phyloP scores from a whole-genome alignment of 2,888 invertebrate species.

The Chironomus tentans region DNA sequence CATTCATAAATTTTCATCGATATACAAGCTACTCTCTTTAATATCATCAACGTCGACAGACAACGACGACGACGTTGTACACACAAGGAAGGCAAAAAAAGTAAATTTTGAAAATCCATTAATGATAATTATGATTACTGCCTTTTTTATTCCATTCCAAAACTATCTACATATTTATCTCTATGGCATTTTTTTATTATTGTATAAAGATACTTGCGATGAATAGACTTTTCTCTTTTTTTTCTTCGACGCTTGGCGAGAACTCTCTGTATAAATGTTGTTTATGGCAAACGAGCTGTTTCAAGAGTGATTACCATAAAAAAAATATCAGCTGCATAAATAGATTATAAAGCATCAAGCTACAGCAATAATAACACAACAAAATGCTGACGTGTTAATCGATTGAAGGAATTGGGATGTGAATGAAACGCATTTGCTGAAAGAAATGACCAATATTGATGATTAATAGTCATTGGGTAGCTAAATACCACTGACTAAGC shows the following conservation, averaged over 20 bases:
- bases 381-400: too few relatives aligned
- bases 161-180: not conserved
- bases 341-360: not conserved
- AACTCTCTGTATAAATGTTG: not conserved
- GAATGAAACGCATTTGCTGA: too few relatives aligned
- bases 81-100: not conserved
- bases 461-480: too few relatives aligned
- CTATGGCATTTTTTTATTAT: not conserved
- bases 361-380: too few relatives aligned
- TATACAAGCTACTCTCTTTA: not conserved
- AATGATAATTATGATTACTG: not conserved
- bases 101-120: not conserved
- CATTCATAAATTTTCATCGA: not conserved
- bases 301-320: constrained; percentile 7
- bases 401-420: too few relatives aligned
- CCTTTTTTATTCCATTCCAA: too few relatives aligned
- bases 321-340: constrained; percentile 6
- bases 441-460: too few relatives aligned
- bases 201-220: too few relatives aligned
- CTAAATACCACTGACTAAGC: too few relatives aligned
- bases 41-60: not conserved
- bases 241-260: not conserved
- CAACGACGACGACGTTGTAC: not conserved
- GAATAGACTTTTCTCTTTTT: not conserved
- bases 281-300: not conserved